Percentiles rank a stretch among this genome's conserved stretches.
Evolutionary conservation across 2,797 vertebrate genomes (phyloP).

Genomic region (Acanthurus lineatus): DNA sequence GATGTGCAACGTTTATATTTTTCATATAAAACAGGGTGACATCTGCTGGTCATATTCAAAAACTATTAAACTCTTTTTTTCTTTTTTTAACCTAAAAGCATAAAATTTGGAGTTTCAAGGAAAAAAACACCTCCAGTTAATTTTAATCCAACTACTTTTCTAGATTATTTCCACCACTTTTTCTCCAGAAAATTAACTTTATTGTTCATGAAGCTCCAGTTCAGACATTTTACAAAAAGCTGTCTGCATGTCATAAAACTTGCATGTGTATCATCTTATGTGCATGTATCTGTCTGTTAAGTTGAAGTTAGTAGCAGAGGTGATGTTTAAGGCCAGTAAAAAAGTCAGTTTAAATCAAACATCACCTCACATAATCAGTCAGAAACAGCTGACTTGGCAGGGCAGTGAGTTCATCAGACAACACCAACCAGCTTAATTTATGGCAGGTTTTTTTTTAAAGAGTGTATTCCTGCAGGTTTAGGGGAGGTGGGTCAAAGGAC

Average conservation of each 20-base stretch:
- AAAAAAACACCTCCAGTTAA: too few relatives aligned
- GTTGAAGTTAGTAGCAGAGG: background rate
- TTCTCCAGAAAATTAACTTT: background rate
- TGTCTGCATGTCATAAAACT: background rate
- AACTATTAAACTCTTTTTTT: background rate
- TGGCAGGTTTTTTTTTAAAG: background rate
- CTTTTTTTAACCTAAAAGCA: background rate
- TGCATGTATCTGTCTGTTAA: background rate
- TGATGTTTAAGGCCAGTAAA: background rate
- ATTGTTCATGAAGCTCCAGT: background rate
- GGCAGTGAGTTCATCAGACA: conserved; percentile 21
- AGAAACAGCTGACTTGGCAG: conserved; percentile 1
- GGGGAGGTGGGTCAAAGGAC: conserved; percentile 29
- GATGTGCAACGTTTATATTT: conserved; percentile 34
- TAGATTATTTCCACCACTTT: background rate
- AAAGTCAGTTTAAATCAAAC: conserved; percentile 12
- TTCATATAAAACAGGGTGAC: conserved; percentile 36
- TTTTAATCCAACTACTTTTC: background rate
- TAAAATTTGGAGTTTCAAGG: background rate
- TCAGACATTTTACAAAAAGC: too few relatives aligned
- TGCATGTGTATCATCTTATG: background rate
- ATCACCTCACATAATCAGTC: background rate
- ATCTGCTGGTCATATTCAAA: conserved; percentile 50
- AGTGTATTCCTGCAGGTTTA: conserved; percentile 1
- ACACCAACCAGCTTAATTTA: background rate